A percentile compares a stretch with the other conserved stretches of the same genome.
Conservation (phyloP, 2,113 vertebrate genomes). For the Bagarius yarrelli region DNA sequence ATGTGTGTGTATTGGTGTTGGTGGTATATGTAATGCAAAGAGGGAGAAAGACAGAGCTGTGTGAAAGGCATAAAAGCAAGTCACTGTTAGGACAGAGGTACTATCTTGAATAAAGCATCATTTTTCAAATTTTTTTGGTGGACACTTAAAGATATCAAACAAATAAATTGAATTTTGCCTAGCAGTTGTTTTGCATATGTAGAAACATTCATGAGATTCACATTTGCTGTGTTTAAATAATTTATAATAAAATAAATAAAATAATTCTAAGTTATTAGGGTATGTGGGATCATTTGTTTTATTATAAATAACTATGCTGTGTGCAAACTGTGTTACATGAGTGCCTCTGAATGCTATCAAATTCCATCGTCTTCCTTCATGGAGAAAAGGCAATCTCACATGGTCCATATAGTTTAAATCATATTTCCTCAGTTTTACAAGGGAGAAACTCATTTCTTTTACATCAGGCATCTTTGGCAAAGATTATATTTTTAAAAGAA, state of each 20-base stretch:
- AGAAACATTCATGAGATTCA: background rate
- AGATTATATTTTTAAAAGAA: constrained; percentile 38
- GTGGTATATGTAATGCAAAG: background rate
- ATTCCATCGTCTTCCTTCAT: constrained; percentile 27
- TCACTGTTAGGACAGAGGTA: constrained; percentile 4
- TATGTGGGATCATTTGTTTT: background rate
- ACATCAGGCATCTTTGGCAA: constrained; percentile 24
- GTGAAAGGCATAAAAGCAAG: too few species aligned
- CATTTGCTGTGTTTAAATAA: background rate
- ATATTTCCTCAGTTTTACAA: constrained; percentile 23
- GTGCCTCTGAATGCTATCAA: constrained; percentile 17
- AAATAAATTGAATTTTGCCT: background rate
- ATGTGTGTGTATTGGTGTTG: background rate
- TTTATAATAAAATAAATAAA: too few species aligned
- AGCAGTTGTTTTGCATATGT: background rate
- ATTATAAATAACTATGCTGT: background rate
- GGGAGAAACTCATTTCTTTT: constrained; percentile 21
- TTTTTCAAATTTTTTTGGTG: too few species aligned
- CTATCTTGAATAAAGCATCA: background rate
- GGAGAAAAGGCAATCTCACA: constrained; percentile 5
- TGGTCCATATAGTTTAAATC: constrained; percentile 27
- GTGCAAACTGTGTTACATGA: background rate
- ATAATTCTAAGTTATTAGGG: background rate
- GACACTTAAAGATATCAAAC: background rate
- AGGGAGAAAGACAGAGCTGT: background rate